Evolutionary conservation across 2,888 invertebrate species (phyloP).

Genomic region (Hydropsyche betteni): DNA sequence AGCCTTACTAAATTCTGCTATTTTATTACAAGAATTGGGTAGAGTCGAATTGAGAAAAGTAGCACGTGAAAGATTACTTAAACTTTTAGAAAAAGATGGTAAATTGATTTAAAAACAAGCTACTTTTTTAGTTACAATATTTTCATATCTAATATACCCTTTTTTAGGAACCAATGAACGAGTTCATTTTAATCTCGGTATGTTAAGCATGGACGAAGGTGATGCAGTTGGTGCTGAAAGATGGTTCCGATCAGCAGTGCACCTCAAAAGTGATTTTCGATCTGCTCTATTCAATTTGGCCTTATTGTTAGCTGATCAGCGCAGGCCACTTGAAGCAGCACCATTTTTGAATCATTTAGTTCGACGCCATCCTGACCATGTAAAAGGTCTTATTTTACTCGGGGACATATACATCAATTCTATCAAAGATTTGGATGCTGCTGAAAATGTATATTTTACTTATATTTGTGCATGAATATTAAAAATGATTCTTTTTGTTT

Average conservation of each 20-base stretch:
- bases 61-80: conserved; percentile 82
- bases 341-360: conserved; percentile 92
- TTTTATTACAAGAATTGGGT: conserved; percentile 89
- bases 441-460: conserved; percentile 80
- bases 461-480: conserved; percentile 10
- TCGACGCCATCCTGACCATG: conserved; percentile 90
- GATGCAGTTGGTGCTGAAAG: conserved; percentile 89
- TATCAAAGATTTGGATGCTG: conserved; percentile 92
- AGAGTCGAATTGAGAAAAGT: conserved; percentile 81
- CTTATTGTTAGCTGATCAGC: conserved; percentile 85
- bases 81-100: conserved; percentile 79
- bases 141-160: conserved; percentile 13
- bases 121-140: background rate
- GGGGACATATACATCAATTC: conserved; percentile 97
- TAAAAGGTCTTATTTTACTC: conserved; percentile 90
- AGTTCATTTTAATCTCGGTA: conserved; percentile 94
- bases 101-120: conserved; percentile 48
- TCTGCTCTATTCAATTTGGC: conserved; percentile 96
- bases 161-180: conserved; percentile 80
- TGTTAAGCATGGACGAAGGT: conserved; percentile 96
- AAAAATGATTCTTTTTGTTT: conserved; percentile 5
- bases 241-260: conserved; percentile 90
- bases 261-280: conserved; percentile 87
- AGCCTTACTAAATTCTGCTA: conserved; percentile 93
- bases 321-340: conserved; percentile 89